Base-by-base conservation (phyloP, 2,113 vertebrate species). In the Sarotherodon lohbergeri region DNA sequence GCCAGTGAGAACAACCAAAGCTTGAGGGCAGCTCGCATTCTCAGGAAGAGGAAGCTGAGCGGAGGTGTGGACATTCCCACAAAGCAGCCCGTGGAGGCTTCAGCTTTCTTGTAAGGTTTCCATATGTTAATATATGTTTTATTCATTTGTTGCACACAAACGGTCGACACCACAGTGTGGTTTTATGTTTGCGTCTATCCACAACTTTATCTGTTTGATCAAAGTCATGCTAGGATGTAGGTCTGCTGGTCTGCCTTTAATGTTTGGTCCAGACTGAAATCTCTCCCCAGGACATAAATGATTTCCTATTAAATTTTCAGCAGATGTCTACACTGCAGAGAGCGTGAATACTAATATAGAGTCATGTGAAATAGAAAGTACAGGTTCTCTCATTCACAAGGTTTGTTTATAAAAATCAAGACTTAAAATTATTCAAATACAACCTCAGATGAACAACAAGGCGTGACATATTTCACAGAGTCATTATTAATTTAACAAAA, bases 21-120 rank as follows among this genome's bases (percentile, higher is more conserved):
- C 73, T 36, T 86, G 81, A 86, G 78, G 29, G 89, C 89, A 9
- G 86, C 32, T n/a, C 82, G 80, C 16, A 24, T 61, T 19, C 81
- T 87, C 48, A 92, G 93, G 88, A 96, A 96, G 93, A 92, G 96
- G 92, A 95, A 95, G 71, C 55, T 89, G 84, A 95, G 91, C 12
- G 92, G 83, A 16, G 83, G 55, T 5, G 84, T 68, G 52, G 95
- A 94, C 6, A 6, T 90, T 84, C 95, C 93, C 22, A 2, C 80
- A 3, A 95, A 96, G 85, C 89, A 81, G 39, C 78, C 82, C 1
- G 19, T 50, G 3, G 92, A 94, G 17, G 81, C 82, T 1, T 34
- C 86, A 2, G 73, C 82, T 56, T 88, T 88, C 56, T 16, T 92
- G 95, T 96, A 89, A 94, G 94, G 79, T 10, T 4, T 48, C 10